These are phyloP conservation scores for Apodemus sylvaticus DNA, from an alignment of 2,113 vertebrate genomes.

Conservation along the genomic window DNA sequence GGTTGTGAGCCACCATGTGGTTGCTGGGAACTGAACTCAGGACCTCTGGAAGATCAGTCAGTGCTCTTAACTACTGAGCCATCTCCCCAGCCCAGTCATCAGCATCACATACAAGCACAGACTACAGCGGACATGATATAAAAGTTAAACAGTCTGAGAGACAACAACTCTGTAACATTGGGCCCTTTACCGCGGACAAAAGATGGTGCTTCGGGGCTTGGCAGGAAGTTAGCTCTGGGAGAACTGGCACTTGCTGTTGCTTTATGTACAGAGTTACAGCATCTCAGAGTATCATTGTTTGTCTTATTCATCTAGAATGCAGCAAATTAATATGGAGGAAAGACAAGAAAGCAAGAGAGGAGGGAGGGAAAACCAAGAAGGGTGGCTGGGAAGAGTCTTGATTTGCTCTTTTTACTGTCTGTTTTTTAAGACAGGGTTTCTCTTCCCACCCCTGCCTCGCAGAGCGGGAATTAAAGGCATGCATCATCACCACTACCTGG, in stretches of 20 bases:
- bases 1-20: no score
- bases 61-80: no score
- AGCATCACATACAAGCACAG: not conserved
- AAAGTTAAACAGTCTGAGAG: not conserved
- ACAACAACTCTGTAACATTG: not conserved
- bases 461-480: no score
- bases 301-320: not conserved
- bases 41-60: no score
- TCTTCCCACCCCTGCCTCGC: no score
- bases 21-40: no score
- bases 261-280: not conserved
- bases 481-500: no score
- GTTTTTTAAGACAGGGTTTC: no score
- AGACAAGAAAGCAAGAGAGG: not conserved
- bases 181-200: rapidly evolving
- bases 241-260: not conserved
- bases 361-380: not conserved
- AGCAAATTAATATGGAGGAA: not conserved
- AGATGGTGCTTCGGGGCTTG: not conserved
- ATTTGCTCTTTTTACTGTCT: not conserved
- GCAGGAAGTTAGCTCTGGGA: not conserved
- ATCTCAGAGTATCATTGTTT: not conserved
- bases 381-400: not conserved
- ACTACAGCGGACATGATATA: not conserved
- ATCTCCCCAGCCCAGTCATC: not conserved